phyloP scores from a whole-genome alignment of 2,888 invertebrate species.

The Agriopis aurantiaria region DNA sequence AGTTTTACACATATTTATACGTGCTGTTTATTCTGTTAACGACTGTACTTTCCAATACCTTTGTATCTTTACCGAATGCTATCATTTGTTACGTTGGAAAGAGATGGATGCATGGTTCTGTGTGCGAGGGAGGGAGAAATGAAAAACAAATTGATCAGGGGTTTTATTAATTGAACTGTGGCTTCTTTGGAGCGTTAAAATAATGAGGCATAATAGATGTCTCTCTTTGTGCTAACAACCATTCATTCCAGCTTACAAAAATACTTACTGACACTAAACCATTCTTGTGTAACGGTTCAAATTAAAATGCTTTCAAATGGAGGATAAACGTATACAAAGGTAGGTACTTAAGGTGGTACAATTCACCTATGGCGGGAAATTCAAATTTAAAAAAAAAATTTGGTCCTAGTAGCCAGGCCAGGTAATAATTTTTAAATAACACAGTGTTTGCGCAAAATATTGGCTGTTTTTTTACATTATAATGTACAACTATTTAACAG shows the following conservation, averaged over 20 bases:
- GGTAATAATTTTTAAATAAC: no score
- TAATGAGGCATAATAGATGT: slow-evolving; percentile 1
- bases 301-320: no score
- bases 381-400: no score
- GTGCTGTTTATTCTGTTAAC: slow-evolving; percentile 30
- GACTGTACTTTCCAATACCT: slow-evolving; percentile 33
- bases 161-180: slow-evolving; percentile 4
- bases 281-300: no score
- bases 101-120: slow-evolving; percentile 9
- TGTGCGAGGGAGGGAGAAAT: not conserved
- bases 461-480: no score
- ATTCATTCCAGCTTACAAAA: not conserved
- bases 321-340: no score
- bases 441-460: no score
- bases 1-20: slow-evolving; percentile 24
- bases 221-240: not conserved
- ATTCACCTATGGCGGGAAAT: no score
- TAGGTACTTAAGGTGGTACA: no score
- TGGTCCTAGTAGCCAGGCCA: no score
- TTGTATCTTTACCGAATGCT: slow-evolving; percentile 14
- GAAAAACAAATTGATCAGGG: not conserved
- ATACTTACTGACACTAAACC: no score
- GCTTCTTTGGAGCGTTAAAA: slow-evolving; percentile 9
- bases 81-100: slow-evolving; percentile 28
- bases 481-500: no score